A percentile compares a stretch with the other conserved stretches of the same genome.
These are phyloP conservation scores for Punctoribates punctum DNA, from an alignment of 2,888 invertebrate genomes.

Conservation along the genomic window DNA sequence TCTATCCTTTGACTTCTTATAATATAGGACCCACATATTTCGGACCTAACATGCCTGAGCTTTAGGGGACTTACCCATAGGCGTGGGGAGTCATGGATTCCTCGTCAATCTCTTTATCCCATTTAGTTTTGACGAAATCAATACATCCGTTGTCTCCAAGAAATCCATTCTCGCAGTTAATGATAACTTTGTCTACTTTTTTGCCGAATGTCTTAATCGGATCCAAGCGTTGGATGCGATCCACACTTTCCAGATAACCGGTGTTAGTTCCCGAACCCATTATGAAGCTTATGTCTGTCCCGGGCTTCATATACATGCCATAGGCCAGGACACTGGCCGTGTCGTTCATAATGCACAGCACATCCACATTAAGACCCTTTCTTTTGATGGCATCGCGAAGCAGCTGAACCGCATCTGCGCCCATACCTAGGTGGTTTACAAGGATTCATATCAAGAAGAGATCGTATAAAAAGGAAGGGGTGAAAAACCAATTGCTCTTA, in stretches of 20 bases:
- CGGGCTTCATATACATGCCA: slow-evolving; percentile 64
- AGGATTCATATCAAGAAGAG: too few relatives aligned
- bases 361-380: slow-evolving; percentile 59
- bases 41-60: too few relatives aligned
- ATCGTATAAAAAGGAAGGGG: too few relatives aligned
- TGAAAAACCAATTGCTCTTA: too few relatives aligned
- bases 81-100: slow-evolving; percentile 66
- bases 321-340: slow-evolving; percentile 66
- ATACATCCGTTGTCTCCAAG: slow-evolving; percentile 77
- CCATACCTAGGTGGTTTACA: too few relatives aligned
- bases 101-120: slow-evolving; percentile 67
- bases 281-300: slow-evolving; percentile 69
- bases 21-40: too few relatives aligned
- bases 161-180: slow-evolving; percentile 79
- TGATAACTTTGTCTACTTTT: slow-evolving; percentile 58
- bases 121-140: slow-evolving; percentile 69
- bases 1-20: too few relatives aligned
- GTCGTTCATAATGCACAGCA: slow-evolving; percentile 72
- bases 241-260: slow-evolving; percentile 71
- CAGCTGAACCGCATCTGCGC: slow-evolving; percentile 65
- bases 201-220: slow-evolving; percentile 30
- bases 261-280: slow-evolving; percentile 77
- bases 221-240: slow-evolving; percentile 58
- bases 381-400: slow-evolving; percentile 62
- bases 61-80: slow-evolving; percentile 65